Percentiles rank a stretch among this genome's conserved stretches.
phyloP scores from a whole-genome alignment of 2,888 invertebrate genomes.

The Xestoiulus laeticollis region DNA sequence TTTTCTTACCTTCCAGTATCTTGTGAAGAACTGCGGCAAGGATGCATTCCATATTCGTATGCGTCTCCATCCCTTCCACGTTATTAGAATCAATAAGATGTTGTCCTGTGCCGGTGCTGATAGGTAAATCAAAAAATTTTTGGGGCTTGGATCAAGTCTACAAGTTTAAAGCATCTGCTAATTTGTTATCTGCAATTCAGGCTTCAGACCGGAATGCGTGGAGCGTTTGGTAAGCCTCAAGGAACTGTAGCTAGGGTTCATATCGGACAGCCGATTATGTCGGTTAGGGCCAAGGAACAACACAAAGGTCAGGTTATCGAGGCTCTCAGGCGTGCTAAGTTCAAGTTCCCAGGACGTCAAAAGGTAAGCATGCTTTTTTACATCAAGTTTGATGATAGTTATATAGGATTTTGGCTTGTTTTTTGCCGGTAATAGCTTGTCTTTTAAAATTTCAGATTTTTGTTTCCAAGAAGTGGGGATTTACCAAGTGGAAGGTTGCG shows the following conservation, averaged over 20 bases:
- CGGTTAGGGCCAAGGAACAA: conserved; percentile 93
- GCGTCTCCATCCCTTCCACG: conserved; percentile 99
- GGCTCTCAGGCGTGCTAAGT: conserved; percentile 98
- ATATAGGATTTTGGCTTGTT: not conserved
- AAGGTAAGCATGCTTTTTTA: conserved; percentile 76
- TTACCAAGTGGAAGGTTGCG: conserved; percentile 95
- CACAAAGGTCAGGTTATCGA: conserved; percentile 97
- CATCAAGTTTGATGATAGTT: no score
- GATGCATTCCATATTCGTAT: conserved; percentile 99
- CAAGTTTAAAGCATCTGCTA: no score
- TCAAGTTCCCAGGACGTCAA: conserved; percentile 99
- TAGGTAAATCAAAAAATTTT: conserved; percentile 75
- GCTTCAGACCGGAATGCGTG: conserved; percentile 99
- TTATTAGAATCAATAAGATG: conserved; percentile 99
- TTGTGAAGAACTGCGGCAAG: conserved; percentile 98
- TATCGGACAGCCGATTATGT: conserved; percentile 99
- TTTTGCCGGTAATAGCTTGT: not conserved
- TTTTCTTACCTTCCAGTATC: conserved; percentile 70
- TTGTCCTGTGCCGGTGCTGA: conserved; percentile 99
- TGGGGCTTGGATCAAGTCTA: not conserved
- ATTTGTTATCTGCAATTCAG: conserved; percentile 68
- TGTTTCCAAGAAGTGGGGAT: conserved; percentile 98
- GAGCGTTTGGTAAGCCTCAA: conserved; percentile 99
- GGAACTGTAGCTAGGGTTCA: conserved; percentile 99
- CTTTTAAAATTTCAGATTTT: conserved; percentile 77